phyloP scores from a whole-genome alignment of 2,113 vertebrate genomes.

The Gadus macrocephalus region DNA sequence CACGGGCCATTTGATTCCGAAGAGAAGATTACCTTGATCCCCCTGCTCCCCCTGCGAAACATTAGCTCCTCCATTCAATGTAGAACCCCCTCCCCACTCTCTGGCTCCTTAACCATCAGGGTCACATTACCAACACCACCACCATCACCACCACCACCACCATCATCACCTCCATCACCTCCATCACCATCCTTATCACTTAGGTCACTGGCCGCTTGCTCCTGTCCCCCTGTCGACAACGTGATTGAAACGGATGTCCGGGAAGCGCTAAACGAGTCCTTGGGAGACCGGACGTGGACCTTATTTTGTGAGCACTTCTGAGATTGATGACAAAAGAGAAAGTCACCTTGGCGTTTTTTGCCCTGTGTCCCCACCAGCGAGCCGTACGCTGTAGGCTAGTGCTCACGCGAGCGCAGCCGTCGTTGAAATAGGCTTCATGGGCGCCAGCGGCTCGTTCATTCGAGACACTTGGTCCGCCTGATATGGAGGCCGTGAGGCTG shows the following conservation, averaged over 20 bases:
- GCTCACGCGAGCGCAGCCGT: conserved; percentile 42
- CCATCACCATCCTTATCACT: neutral
- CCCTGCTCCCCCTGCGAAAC: no score
- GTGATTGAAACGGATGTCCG: conserved; percentile 42
- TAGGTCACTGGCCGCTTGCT: conserved; percentile 22
- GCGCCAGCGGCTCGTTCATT: neutral
- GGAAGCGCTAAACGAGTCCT: conserved; percentile 49
- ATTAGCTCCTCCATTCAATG: neutral
- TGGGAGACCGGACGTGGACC: conserved; percentile 35
- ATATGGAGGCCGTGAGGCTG: conserved; percentile 16
- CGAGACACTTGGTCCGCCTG: conserved; percentile 16
- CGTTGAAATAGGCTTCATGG: conserved; percentile 42
- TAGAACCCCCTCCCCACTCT: conserved; percentile 5
- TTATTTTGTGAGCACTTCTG: conserved; percentile 31
- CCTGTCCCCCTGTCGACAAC: conserved; percentile 6
- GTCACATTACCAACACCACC: conserved; percentile 20
- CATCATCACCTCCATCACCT: no score
- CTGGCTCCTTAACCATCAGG: conserved; percentile 40
- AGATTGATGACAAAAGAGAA: conserved; percentile 58
- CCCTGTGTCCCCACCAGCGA: conserved; percentile 21
- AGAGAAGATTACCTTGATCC: no score
- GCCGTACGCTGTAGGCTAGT: conserved; percentile 23
- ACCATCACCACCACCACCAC: conserved; percentile 7
- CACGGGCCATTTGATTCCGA: no score
- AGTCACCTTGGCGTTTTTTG: conserved; percentile 67